A percentile compares a stretch with the other conserved stretches of the same genome.
phyloP scores from a whole-genome alignment of 2,113 vertebrate genomes.

The Cynoglossus semilaevis region DNA sequence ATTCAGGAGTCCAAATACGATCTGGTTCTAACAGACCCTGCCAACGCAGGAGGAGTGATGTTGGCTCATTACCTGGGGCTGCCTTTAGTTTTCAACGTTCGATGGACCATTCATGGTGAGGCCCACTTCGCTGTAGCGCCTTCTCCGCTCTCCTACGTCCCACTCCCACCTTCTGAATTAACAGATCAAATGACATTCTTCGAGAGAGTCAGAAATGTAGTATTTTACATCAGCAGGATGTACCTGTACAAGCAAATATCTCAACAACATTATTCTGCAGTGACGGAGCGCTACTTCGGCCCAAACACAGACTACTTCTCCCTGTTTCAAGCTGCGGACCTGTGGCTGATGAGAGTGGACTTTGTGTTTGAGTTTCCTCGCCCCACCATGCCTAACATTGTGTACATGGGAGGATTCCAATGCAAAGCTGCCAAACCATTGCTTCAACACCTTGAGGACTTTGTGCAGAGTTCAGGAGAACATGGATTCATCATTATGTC shows the following conservation, averaged over 20 bases:
- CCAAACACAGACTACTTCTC: slow-evolving; percentile 55
- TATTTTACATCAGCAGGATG: slow-evolving; percentile 33
- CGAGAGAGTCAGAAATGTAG: slow-evolving; percentile 60
- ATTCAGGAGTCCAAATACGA: slow-evolving; percentile 59
- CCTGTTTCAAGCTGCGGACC: slow-evolving; percentile 70
- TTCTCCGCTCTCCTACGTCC: slow-evolving; percentile 68
- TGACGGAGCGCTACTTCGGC: slow-evolving; percentile 44
- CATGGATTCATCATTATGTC: slow-evolving; percentile 76
- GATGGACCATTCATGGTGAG: slow-evolving; percentile 64
- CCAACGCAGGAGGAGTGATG: slow-evolving; percentile 52
- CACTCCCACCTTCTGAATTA: slow-evolving; percentile 53
- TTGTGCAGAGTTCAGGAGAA: slow-evolving; percentile 71
- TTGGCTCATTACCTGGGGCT: slow-evolving; percentile 60
- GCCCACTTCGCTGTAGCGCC: slow-evolving; percentile 65
- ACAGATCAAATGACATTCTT: slow-evolving; percentile 67
- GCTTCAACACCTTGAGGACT: slow-evolving; percentile 67
- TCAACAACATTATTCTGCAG: slow-evolving; percentile 40
- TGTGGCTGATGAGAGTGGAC: slow-evolving; percentile 79
- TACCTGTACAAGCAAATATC: slow-evolving; percentile 41
- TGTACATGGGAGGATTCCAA: slow-evolving; percentile 79
- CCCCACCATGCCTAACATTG: slow-evolving; percentile 77
- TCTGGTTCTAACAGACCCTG: slow-evolving; percentile 66
- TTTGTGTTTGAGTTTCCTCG: slow-evolving; percentile 80
- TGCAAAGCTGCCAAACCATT: slow-evolving; percentile 73
- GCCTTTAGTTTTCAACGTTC: slow-evolving; percentile 61